phyloP scores from a whole-genome alignment of 1,140 invertebrate species.

The Scylla paramamosain region DNA sequence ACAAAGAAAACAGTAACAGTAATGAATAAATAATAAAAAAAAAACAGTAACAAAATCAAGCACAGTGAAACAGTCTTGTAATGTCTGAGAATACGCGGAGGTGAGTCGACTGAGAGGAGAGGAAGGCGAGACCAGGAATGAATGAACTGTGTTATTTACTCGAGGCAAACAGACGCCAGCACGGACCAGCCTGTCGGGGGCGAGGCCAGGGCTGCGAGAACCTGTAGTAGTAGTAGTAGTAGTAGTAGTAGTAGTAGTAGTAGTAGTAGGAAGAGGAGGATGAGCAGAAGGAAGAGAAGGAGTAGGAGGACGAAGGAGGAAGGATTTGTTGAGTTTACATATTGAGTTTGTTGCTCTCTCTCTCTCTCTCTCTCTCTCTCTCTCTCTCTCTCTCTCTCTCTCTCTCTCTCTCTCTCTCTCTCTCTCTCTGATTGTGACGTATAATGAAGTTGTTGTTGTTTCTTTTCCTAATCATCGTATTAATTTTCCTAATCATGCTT shows the following conservation, averaged over 20 bases:
- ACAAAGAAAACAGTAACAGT: too few relatives aligned
- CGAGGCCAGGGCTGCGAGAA: not conserved
- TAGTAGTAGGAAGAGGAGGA: not conserved
- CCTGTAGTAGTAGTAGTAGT: constrained; percentile 13
- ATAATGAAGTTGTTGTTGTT: not conserved
- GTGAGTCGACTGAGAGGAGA: too few relatives aligned
- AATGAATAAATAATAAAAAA: too few relatives aligned
- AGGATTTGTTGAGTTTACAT: not conserved
- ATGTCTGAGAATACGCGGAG: too few relatives aligned
- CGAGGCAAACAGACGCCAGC: not conserved
- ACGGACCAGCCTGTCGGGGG: not conserved
- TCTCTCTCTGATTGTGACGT: not conserved
- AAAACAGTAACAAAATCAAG: too few relatives aligned
- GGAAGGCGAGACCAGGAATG: not conserved
- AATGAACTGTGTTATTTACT: constrained; percentile 4
- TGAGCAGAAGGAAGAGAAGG: not conserved
- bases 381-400: constrained; percentile 33
- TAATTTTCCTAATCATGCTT: not conserved
- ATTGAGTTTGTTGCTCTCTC: not conserved
- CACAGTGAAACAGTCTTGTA: too few relatives aligned
- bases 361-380: constrained; percentile 40
- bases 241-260: constrained; percentile 22
- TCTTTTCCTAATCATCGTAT: not conserved
- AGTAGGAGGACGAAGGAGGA: not conserved
- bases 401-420: constrained; percentile 15